Evolutionary conservation across 2,113 vertebrate genomes (phyloP), one percentile per base, ranked within the genome.

Genomic region (Ceyx melanurus): DNA sequence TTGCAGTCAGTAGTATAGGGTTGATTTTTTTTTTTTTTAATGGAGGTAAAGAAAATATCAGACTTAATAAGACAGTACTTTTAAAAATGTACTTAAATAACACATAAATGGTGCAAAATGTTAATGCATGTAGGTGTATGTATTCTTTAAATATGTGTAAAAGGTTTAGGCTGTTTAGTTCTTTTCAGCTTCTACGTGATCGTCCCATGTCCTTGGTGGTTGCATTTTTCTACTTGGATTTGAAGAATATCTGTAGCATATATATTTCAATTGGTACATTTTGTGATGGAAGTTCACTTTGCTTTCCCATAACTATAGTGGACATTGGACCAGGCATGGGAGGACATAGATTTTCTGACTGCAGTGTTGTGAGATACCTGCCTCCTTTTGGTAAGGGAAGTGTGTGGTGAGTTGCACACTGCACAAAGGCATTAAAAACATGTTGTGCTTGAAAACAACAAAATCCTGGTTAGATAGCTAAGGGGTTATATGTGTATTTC

Each of bases 361-460:
- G 71, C 5, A 11, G 60, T 74, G 11, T 37, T 66, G 31, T 33
- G 78, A 79, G 35, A 14, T 82, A 28, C 23, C 13, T 72, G 42
- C 61, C 81, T 19, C 13, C 18, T 87, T 82, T 74, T 37, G 20
- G 22, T 76, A 46, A 50, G 54, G 61, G 71, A 80, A 45, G 46
- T 60, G 13, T 46, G 58, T 46, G 42, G 8, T 57, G 21, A 45
- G 25, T 25, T 87, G 15, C 37, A 58, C 9, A 3, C 82, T 79
- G 46, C 71, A 90, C 61, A 92, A 77, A 93, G 80, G 42, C 80
- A 82, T 81, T 94, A 70, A 89, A 95, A 80, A 73, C 67, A 73
- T 62, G 46, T 23, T 66, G 86, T 42, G 46, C 50, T 70, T 89
- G 89, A 71, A 76, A 93, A 72, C 50, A 80, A 71, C 54, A 85